Evolutionary conservation across 2,797 vertebrate genomes (phyloP).

Genomic region (Sitta carolinensis): DNA sequence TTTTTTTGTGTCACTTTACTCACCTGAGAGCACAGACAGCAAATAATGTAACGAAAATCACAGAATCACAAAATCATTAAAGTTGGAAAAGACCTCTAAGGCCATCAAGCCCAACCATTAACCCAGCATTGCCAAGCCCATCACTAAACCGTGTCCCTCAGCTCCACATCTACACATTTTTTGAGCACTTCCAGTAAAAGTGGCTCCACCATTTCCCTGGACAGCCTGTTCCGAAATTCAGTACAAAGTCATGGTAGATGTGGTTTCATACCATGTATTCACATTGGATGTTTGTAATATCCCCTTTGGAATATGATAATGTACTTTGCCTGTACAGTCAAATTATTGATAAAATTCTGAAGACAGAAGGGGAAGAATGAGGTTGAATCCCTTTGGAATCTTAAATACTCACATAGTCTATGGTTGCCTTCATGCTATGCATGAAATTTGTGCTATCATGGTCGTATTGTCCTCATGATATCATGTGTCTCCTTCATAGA

Average conservation of each 20-base stretch:
- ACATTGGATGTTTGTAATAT: not conserved
- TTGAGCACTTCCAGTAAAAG: not conserved
- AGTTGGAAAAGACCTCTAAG: not conserved
- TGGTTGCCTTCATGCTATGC: not conserved
- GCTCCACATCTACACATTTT: not conserved
- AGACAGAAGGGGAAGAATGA: not conserved
- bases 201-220: not conserved
- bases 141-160: not conserved
- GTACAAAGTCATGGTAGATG: too few species aligned
- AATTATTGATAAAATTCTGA: not conserved
- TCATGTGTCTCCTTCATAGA: not conserved
- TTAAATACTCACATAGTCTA: not conserved
- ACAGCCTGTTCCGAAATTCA: not conserved
- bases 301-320: not conserved
- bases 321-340: not conserved
- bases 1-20: not conserved
- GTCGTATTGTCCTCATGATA: fast-evolving
- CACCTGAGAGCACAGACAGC: not conserved
- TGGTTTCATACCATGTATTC: not conserved
- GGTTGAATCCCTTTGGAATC: not conserved
- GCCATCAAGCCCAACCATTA: not conserved
- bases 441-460: not conserved
- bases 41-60: not conserved
- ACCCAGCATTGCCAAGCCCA: not conserved
- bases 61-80: not conserved